Evolutionary conservation across 2,113 vertebrate species (phyloP).

Genomic region (Hippocampus barbouri): DNA sequence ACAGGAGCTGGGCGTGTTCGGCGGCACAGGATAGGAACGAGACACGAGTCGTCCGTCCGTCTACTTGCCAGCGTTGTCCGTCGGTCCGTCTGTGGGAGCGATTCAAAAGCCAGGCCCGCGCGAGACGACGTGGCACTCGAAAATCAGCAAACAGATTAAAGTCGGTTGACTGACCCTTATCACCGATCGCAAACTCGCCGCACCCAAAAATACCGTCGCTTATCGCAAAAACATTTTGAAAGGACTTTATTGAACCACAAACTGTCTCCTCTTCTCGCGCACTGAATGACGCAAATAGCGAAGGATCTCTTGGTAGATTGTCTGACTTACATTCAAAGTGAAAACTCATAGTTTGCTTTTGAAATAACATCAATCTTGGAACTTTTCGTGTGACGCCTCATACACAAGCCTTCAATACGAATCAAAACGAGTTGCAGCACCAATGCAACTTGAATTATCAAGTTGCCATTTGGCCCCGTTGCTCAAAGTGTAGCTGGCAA

Average conservation of each 20-base stretch:
- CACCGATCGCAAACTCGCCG: background rate
- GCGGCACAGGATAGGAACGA: background rate
- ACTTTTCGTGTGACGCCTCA: too few species aligned
- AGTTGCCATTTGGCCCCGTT: background rate
- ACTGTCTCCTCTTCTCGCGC: too few species aligned
- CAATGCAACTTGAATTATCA: too few species aligned
- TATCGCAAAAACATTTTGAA: background rate
- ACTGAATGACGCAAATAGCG: too few species aligned
- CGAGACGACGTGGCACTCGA: background rate
- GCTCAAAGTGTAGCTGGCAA: background rate
- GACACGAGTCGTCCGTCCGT: conserved; percentile 46
- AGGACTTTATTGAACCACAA: background rate
- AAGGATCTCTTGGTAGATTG: too few species aligned
- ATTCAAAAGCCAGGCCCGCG: background rate
- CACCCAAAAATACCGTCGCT: background rate
- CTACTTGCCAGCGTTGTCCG: conserved; percentile 45
- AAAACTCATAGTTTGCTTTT: too few species aligned
- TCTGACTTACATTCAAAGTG: too few species aligned
- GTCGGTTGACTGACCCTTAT: background rate
- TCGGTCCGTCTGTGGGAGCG: conserved; percentile 18
- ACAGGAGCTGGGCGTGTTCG: conserved; percentile 45
- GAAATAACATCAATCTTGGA: too few species aligned
- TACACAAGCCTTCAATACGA: too few species aligned
- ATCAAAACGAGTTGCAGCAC: too few species aligned
- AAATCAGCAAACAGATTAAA: background rate